phyloP scores from a whole-genome alignment of 2,113 vertebrate species.

The Pungitius pungitius region DNA sequence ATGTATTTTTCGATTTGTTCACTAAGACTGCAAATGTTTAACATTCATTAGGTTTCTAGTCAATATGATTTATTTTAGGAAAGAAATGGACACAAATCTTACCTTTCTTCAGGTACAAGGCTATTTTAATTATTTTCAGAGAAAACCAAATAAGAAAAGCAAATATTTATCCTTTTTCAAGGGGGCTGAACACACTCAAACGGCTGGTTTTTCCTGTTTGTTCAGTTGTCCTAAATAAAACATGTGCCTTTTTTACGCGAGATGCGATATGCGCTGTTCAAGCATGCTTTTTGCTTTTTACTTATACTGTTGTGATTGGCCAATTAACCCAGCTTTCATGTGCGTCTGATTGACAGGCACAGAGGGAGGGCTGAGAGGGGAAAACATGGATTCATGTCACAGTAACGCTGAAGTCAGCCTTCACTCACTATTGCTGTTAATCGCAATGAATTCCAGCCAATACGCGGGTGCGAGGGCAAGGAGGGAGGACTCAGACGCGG shows the following conservation, averaged over 20 bases:
- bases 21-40: background rate
- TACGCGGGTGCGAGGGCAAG: no score
- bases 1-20: no score
- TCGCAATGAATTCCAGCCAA: background rate
- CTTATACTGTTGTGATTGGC: background rate
- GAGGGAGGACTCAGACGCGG: no score
- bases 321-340: background rate
- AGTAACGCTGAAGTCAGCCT: background rate
- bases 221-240: background rate
- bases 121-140: background rate
- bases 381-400: background rate
- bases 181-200: background rate
- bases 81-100: background rate
- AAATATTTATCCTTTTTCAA: background rate
- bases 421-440: background rate
- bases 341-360: background rate
- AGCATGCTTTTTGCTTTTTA: background rate
- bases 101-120: no score
- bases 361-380: background rate
- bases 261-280: background rate
- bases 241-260: background rate
- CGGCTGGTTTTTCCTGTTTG: background rate
- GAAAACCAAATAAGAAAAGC: background rate
- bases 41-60: no score
- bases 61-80: background rate